Evolutionary conservation across 2,113 vertebrate species (phyloP).

Genomic region (Lanius ludovicianus): DNA sequence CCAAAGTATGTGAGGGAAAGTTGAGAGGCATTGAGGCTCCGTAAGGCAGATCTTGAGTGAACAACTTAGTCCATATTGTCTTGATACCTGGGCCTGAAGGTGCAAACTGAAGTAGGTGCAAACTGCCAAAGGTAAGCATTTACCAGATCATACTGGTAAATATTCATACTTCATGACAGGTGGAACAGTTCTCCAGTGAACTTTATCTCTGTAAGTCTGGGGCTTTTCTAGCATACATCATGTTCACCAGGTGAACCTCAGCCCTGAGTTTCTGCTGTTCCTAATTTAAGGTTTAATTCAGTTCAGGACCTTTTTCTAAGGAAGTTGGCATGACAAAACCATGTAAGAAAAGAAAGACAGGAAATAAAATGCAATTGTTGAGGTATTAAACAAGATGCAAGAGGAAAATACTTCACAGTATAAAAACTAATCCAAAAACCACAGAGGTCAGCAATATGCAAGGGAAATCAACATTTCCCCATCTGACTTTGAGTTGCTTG

Average conservation of each 20-base stretch:
- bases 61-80: not conserved
- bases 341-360: not conserved
- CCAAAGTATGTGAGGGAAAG: not conserved
- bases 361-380: not conserved
- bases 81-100: not conserved
- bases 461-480: not conserved
- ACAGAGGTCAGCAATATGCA: not conserved
- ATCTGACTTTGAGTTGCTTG: not conserved
- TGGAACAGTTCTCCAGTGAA: not conserved
- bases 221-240: not conserved
- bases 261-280: not conserved
- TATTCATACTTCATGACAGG: too few relatives aligned
- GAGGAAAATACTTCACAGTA: not conserved
- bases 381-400: not conserved
- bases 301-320: not conserved
- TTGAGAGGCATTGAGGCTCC: not conserved
- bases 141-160: not conserved
- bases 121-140: not conserved
- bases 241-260: not conserved
- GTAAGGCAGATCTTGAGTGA: not conserved
- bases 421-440: not conserved
- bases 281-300: not conserved
- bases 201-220: not conserved
- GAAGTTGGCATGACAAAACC: not conserved
- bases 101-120: not conserved